Conservation (phyloP, 2,113 vertebrate genomes). For the Saguinus midas region DNA sequence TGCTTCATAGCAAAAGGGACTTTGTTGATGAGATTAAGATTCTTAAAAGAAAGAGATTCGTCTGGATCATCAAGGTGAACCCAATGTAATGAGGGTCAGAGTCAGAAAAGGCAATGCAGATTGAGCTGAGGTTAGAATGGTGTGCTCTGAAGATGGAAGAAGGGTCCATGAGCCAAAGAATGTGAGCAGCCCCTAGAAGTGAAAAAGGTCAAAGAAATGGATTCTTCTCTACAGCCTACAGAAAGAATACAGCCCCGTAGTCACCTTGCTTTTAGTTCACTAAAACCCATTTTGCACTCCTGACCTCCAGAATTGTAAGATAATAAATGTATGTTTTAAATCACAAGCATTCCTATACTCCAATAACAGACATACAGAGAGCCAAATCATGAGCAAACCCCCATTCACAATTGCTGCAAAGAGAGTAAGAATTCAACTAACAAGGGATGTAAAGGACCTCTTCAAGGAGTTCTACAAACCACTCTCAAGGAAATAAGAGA, state of each 20-base stretch:
- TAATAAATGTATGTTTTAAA: not conserved
- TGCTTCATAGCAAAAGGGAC: not conserved
- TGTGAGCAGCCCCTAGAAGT: not conserved
- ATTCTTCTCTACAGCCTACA: not conserved
- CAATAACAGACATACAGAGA: too few species aligned
- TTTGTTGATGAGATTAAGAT: not conserved
- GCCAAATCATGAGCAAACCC: too few species aligned
- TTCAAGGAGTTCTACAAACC: too few species aligned
- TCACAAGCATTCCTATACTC: not conserved
- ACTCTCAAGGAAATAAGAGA: too few species aligned
- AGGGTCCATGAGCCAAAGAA: not conserved
- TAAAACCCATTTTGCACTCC: not conserved
- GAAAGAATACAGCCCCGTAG: not conserved
- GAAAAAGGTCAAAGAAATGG: not conserved
- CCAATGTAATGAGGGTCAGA: not conserved
- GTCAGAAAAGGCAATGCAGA: not conserved
- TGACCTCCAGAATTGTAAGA: not conserved
- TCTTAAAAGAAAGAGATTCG: not conserved
- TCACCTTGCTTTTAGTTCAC: not conserved
- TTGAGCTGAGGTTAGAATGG: not conserved
- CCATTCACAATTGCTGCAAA: too few species aligned
- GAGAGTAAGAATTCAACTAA: too few species aligned
- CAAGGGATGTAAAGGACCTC: too few species aligned
- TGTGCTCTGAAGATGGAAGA: not conserved
- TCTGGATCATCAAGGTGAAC: not conserved